Conservation (phyloP, 2,888 invertebrate species). For the Pycnomerus fuliginosus region DNA sequence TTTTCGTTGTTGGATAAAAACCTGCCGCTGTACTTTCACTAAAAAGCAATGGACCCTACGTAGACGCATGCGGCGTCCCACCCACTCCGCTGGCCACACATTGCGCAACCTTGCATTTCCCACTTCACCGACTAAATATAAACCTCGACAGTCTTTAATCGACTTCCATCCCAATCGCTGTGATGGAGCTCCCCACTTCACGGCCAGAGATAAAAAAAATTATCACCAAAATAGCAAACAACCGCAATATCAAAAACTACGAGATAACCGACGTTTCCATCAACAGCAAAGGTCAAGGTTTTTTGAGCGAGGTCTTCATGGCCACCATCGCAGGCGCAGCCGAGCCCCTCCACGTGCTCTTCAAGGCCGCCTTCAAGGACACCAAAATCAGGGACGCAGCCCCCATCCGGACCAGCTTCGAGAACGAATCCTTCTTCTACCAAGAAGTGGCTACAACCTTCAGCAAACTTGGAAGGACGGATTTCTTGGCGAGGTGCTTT, state of each 20-base stretch:
- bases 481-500: conserved; percentile 19
- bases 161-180: no score
- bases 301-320: conserved; percentile 10
- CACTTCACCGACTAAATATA: no score
- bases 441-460: conserved; percentile 15
- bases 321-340: conserved; percentile 4
- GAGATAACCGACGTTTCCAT: conserved; percentile 3
- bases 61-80: no score
- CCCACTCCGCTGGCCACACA: no score
- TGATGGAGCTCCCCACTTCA: conserved; percentile 5
- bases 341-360: conserved; percentile 3
- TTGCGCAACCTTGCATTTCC: no score
- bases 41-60: no score
- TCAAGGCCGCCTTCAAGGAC: conserved; percentile 17
- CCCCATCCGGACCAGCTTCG: conserved; percentile 12
- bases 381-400: conserved; percentile 3
- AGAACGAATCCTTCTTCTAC: conserved; percentile 25
- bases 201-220: conserved; percentile 6
- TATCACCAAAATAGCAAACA: conserved; percentile 1
- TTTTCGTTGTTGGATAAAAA: no score
- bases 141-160: no score
- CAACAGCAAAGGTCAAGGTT: conserved; percentile 13
- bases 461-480: conserved; percentile 9
- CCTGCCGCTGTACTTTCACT: no score
- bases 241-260: conserved; percentile 4